phyloP scores from a whole-genome alignment of 1,140 invertebrate genomes.

The Anastrepha ludens region DNA sequence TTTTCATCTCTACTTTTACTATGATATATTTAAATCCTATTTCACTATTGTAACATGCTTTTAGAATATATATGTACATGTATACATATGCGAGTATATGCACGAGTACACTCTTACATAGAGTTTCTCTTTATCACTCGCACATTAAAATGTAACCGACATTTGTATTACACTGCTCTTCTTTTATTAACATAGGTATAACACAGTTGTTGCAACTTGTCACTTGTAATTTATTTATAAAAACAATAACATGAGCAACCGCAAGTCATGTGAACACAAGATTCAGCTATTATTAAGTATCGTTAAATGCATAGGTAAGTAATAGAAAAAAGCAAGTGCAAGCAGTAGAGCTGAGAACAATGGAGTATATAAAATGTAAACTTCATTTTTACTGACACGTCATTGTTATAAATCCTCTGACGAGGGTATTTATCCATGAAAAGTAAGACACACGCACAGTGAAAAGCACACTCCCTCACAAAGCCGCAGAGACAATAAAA shows the following conservation, averaged over 20 bases:
- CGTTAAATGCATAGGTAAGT: background rate
- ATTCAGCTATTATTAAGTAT: background rate
- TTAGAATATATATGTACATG: too few relatives aligned
- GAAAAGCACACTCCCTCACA: background rate
- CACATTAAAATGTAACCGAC: too few relatives aligned
- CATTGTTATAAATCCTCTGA: conserved; percentile 32
- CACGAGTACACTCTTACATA: too few relatives aligned
- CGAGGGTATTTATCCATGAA: conserved; percentile 26
- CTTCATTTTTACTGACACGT: conserved; percentile 22
- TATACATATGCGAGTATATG: too few relatives aligned
- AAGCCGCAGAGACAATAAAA: background rate
- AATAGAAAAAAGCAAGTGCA: too few relatives aligned
- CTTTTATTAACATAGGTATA: too few relatives aligned
- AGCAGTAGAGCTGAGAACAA: background rate
- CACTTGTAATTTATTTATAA: conserved; percentile 23
- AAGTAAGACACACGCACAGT: background rate
- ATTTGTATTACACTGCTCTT: too few relatives aligned
- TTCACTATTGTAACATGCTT: too few relatives aligned
- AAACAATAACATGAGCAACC: background rate
- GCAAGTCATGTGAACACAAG: background rate
- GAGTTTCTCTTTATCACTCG: too few relatives aligned
- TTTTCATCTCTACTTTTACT: too few relatives aligned
- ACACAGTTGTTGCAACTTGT: background rate
- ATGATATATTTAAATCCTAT: too few relatives aligned
- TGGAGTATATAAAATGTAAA: background rate